A percentile compares a stretch with the other conserved stretches of the same genome.
Evolutionary conservation across 2,888 invertebrate genomes (phyloP).

Genomic region (Aporophyla lueneburgensis): DNA sequence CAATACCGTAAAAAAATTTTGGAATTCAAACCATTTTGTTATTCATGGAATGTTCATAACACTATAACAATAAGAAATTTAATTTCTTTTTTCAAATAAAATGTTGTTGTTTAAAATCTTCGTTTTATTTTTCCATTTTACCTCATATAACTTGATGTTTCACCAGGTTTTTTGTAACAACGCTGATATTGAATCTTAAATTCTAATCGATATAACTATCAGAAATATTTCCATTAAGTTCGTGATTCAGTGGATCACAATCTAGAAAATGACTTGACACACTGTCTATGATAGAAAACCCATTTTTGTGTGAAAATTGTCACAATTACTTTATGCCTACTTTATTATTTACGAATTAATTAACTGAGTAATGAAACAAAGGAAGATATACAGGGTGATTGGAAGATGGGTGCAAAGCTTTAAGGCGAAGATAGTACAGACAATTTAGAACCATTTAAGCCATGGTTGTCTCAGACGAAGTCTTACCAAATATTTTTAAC

Average conservation of each 20-base stretch:
- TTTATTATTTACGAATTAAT: not conserved
- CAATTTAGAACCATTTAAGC: too few relatives aligned
- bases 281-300: not conserved
- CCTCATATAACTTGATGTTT: too few relatives aligned
- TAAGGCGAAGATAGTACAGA: too few relatives aligned
- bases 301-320: not conserved
- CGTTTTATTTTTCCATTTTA: slow-evolving; percentile 55
- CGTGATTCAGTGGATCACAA: slow-evolving; percentile 20
- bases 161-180: not conserved
- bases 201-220: slow-evolving; percentile 4
- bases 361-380: not conserved
- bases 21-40: slow-evolving; percentile 28
- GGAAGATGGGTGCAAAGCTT: too few relatives aligned
- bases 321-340: not conserved
- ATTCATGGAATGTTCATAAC: slow-evolving; percentile 1
- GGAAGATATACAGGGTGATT: too few relatives aligned
- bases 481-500: too few relatives aligned
- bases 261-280: slow-evolving; percentile 5
- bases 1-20: slow-evolving; percentile 56
- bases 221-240: slow-evolving; percentile 16
- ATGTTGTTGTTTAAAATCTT: slow-evolving; percentile 64
- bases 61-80: slow-evolving; percentile 37
- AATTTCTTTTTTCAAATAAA: slow-evolving; percentile 67
- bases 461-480: too few relatives aligned
- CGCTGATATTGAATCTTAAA: not conserved